phyloP scores from a whole-genome alignment of 2,888 invertebrate species.

The Pardosa pseudoannulata region DNA sequence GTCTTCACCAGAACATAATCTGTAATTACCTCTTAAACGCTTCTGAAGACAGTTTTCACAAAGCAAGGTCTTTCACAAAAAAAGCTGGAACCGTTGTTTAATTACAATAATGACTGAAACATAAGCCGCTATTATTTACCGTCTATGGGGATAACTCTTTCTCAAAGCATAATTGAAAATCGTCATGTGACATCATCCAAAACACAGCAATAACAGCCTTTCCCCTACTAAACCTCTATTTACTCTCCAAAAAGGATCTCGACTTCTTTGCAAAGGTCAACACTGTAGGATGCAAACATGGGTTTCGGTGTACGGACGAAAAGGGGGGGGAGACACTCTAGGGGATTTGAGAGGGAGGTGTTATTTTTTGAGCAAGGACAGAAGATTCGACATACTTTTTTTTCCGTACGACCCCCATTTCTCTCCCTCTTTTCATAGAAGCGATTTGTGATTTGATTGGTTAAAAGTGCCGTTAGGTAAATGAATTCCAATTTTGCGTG shows the following conservation, averaged over 20 bases:
- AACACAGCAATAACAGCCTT: not conserved
- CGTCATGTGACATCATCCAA: constrained; percentile 59
- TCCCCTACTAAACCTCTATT: not conserved
- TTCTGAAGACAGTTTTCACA: not conserved
- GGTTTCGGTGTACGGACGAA: not conserved
- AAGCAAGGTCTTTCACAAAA: constrained; percentile 13
- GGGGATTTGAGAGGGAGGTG: constrained; percentile 32
- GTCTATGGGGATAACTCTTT: constrained; percentile 50
- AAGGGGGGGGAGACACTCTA: constrained; percentile 13
- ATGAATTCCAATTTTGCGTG: constrained; percentile 26
- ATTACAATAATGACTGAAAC: constrained; percentile 38
- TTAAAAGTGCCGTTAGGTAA: constrained; percentile 11
- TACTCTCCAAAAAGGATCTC: not conserved
- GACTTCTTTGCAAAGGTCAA: constrained; percentile 38
- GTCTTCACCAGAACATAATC: not conserved
- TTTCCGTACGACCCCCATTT: constrained; percentile 2
- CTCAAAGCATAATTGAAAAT: constrained; percentile 47
- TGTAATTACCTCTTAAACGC: not conserved
- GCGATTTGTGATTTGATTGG: constrained; percentile 50
- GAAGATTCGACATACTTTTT: constrained; percentile 55
- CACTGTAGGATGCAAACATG: constrained; percentile 24
- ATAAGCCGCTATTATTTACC: constrained; percentile 20
- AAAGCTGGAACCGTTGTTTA: constrained; percentile 4
- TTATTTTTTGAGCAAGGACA: constrained; percentile 52
- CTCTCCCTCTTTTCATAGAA: not conserved